A percentile compares a stretch with the other conserved stretches of the same genome.
Conservation (phyloP, 2,113 vertebrate genomes). For the Blennius ocellaris region DNA sequence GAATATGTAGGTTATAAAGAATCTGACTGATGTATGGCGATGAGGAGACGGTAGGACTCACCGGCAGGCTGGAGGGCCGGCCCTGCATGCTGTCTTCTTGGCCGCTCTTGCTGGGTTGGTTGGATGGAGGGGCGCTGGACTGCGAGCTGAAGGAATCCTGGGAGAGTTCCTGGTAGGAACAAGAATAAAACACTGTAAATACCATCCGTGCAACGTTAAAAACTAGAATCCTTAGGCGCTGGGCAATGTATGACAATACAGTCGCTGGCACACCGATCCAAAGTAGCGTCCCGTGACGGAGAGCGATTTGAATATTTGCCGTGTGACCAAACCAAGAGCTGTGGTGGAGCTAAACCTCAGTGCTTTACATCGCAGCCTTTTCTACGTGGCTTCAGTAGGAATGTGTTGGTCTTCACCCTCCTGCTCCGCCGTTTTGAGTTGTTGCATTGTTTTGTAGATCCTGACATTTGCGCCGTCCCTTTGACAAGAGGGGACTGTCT, state of each 20-base stretch:
- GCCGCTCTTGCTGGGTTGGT: conserved; percentile 93
- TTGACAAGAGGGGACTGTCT: conserved; percentile 3
- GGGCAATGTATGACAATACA: background rate
- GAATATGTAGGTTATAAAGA: too few relatives aligned
- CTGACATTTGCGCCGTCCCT: background rate
- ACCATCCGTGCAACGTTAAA: background rate
- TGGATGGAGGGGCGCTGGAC: conserved; percentile 93
- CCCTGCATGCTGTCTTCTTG: conserved; percentile 96
- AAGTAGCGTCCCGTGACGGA: background rate
- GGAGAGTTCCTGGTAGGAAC: conserved; percentile 90
- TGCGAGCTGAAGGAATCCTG: conserved; percentile 99
- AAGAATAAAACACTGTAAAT: background rate
- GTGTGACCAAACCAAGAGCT: background rate
- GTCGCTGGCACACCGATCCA: background rate
- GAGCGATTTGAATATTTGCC: background rate
- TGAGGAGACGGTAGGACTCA: conserved; percentile 78
- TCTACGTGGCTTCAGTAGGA: background rate
- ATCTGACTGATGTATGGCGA: too few relatives aligned
- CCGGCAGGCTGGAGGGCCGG: conserved; percentile 97
- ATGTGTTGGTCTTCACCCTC: too few relatives aligned
- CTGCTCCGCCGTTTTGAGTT: background rate
- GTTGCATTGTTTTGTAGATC: background rate
- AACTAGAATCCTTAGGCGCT: conserved; percentile 2
- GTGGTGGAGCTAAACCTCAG: background rate
- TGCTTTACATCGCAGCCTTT: background rate